Percentiles rank a stretch among this genome's conserved stretches.
Evolutionary conservation across 2,888 invertebrate species (phyloP).

Genomic region (Geophilus truncorum): DNA sequence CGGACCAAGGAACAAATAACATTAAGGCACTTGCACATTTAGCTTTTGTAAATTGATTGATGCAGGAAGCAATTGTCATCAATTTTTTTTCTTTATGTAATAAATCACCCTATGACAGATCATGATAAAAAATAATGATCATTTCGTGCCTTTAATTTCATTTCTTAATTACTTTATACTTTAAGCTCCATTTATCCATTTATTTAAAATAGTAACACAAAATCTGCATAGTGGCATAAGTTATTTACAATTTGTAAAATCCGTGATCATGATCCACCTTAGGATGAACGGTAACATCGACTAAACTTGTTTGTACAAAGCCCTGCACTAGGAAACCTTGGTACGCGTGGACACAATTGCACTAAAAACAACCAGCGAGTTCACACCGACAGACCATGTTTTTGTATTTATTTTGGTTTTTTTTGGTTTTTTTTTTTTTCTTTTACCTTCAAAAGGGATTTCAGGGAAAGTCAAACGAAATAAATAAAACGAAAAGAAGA

Average conservation of each 20-base stretch:
- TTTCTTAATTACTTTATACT: not conserved
- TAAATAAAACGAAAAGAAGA: not conserved
- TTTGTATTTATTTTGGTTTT: too few relatives aligned
- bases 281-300: not conserved
- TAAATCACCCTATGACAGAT: not conserved
- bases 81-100: not conserved
- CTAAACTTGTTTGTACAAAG: conserved; percentile 25
- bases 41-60: conserved; percentile 18
- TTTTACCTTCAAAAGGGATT: not conserved
- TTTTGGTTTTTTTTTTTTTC: too few relatives aligned
- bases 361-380: conserved; percentile 5
- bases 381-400: not conserved
- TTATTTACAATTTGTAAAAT: too few relatives aligned
- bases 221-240: not conserved
- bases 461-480: not conserved
- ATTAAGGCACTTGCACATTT: conserved; percentile 34
- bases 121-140: not conserved
- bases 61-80: conserved; percentile 18
- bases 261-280: not conserved
- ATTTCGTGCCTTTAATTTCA: not conserved
- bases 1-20: conserved; percentile 31
- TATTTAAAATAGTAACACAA: not conserved
- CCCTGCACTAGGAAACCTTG: conserved; percentile 27
- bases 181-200: not conserved
- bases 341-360: not conserved